Evolutionary conservation across 2,113 vertebrate genomes (phyloP).

Genomic region (Orthonyx spaldingii): DNA sequence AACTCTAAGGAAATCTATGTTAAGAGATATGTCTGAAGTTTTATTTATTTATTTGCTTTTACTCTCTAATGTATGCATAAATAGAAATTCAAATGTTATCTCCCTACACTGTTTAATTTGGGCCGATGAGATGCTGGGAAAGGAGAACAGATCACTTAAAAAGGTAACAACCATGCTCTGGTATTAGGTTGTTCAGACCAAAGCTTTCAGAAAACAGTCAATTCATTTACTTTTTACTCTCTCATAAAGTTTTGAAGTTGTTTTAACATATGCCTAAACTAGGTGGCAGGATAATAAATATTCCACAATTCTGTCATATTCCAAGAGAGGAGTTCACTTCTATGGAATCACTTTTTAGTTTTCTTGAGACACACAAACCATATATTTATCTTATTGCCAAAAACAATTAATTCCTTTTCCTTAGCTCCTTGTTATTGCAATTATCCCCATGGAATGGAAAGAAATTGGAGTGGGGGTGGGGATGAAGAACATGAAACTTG

Average conservation of each 20-base stretch:
- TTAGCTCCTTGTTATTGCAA: neutral
- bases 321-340: neutral
- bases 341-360: neutral
- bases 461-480: accelerated
- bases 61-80: neutral
- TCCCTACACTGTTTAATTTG: neutral
- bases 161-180: accelerated
- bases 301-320: neutral
- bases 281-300: neutral
- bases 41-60: neutral
- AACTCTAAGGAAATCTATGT: neutral
- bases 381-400: neutral
- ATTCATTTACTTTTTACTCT: neutral
- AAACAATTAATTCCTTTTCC: neutral
- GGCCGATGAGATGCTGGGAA: accelerated
- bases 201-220: neutral
- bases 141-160: neutral
- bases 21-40: neutral
- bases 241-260: neutral
- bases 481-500: neutral
- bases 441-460: neutral
- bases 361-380: neutral
- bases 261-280: neutral
- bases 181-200: neutral
- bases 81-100: neutral